Evolutionary conservation across 2,113 vertebrate genomes (phyloP), one percentile per base, ranked within the genome.

Genomic region (Ageneiosus marmoratus): DNA sequence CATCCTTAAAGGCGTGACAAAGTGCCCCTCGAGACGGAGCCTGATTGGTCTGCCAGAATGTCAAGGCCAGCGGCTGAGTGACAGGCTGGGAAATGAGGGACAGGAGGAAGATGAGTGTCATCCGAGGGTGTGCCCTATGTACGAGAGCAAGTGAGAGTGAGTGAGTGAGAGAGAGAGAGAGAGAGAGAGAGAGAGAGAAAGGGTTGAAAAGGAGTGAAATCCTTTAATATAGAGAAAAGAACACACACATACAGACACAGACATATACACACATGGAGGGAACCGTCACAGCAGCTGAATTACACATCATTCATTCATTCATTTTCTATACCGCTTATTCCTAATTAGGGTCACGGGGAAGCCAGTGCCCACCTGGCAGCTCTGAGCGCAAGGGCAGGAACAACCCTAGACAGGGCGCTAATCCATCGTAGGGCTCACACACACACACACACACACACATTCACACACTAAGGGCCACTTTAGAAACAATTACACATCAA

Each of bases 1-100:
- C 93, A 94, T 95, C 93, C 92, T 93, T 94, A 94, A 93, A 93
- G 92, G 94, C 91, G 90, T 94, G 93, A 94, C 92, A 94, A 90
- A 88, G 82, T 48, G 91, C 93, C 94, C 93, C 93, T 79, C 69
- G 93, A 92, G 94, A 93, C 86, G 58, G 24, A 20, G 88, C 84
- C 92, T 94, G 93, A 94, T 94, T 94, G 93, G 93, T 93, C 93
- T 92, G 92, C 72, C 89, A 92, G 89, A 93, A 90, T 91, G 91
- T 89, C 81, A 88, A 90, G 90, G 91, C 88, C 91, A 91, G 92
- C 88, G 86, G 90, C 83, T 94, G 93, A 95, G 88, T 94, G 93
- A 93, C 91, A 92, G 91, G 87, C 89, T 89, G 89, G 16, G 91
- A 90, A 88, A 91, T 89, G 77, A 76, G 81, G 60, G 77, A 84